Conservation (phyloP, 2,888 invertebrate species). For the Scaptomyza flava region DNA sequence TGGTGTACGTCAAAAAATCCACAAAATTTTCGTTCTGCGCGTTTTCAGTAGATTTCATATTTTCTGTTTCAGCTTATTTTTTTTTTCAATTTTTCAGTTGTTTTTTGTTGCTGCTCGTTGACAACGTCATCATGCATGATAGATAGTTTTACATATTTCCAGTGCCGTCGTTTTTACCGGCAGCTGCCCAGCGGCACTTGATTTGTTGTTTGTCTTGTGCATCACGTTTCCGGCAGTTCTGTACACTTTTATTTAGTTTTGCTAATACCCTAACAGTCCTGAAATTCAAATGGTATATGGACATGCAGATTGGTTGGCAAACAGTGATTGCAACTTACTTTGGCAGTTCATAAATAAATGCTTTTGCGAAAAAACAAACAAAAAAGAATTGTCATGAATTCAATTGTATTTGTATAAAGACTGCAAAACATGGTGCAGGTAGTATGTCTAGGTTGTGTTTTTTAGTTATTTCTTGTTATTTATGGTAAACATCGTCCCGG, state of each 20-base stretch:
- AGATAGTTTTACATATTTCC: conserved; percentile 78
- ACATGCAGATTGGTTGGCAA: not conserved
- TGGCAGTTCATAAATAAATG: conserved; percentile 1
- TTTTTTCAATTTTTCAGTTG: conserved; percentile 8
- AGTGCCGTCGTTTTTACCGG: conserved; percentile 54
- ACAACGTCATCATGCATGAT: conserved; percentile 76
- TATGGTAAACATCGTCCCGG: conserved; percentile 51
- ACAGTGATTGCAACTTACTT: not conserved
- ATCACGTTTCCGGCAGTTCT: conserved; percentile 63
- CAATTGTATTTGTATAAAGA: not conserved
- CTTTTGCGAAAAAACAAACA: not conserved
- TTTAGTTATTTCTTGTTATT: conserved; percentile 58
- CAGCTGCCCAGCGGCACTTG: conserved; percentile 72
- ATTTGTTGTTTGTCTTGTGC: conserved; percentile 79
- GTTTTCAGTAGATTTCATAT: conserved; percentile 32
- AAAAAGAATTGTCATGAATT: not conserved
- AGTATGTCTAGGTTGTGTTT: conserved; percentile 6
- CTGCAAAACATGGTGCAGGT: not conserved
- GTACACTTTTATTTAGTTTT: conserved; percentile 64
- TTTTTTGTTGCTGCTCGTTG: conserved; percentile 40
- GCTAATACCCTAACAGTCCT: conserved; percentile 25
- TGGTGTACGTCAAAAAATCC: conserved; percentile 64
- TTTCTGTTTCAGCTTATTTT: conserved; percentile 7
- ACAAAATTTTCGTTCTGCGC: conserved; percentile 44
- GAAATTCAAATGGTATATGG: not conserved